phyloP scores from a whole-genome alignment of 2,888 invertebrate species.

The Chorisops tibialis region DNA sequence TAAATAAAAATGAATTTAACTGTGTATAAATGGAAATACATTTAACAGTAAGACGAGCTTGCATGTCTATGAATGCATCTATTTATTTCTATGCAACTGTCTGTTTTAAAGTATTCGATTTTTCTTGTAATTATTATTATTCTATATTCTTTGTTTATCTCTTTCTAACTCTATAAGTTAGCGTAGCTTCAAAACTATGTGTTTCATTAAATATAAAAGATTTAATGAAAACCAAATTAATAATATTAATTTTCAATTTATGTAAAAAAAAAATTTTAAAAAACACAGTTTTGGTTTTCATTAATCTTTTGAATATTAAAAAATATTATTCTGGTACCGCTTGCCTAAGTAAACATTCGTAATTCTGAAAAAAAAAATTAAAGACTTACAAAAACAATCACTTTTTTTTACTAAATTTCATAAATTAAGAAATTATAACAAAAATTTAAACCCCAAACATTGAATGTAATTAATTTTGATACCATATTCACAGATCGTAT shows the following conservation, averaged over 20 bases:
- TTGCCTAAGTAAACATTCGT: background rate
- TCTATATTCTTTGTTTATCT: background rate
- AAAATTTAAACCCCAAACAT: background rate
- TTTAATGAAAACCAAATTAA: too few relatives aligned
- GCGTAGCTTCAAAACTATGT: slow-evolving; percentile 2
- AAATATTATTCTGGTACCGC: background rate
- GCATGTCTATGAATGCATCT: slow-evolving; percentile 21
- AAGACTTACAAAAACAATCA: too few relatives aligned
- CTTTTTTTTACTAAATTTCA: too few relatives aligned
- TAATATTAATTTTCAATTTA: too few relatives aligned
- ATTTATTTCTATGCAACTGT: slow-evolving; percentile 13
- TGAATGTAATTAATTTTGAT: background rate
- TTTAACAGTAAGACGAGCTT: background rate
- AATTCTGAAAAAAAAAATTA: too few relatives aligned
- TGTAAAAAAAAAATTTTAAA: too few relatives aligned
- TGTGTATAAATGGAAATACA: too few relatives aligned
- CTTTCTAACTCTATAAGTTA: slow-evolving; percentile 7
- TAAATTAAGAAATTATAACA: background rate
- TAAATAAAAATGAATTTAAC: background rate
- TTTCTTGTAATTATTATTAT: background rate
- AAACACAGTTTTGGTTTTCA: too few relatives aligned
- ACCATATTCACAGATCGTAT: background rate
- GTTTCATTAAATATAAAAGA: too few relatives aligned
- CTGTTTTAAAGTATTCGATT: background rate
- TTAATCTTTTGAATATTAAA: too few relatives aligned